Base-by-base conservation (phyloP, 2,113 vertebrate species). In the Proteles cristata region DNA sequence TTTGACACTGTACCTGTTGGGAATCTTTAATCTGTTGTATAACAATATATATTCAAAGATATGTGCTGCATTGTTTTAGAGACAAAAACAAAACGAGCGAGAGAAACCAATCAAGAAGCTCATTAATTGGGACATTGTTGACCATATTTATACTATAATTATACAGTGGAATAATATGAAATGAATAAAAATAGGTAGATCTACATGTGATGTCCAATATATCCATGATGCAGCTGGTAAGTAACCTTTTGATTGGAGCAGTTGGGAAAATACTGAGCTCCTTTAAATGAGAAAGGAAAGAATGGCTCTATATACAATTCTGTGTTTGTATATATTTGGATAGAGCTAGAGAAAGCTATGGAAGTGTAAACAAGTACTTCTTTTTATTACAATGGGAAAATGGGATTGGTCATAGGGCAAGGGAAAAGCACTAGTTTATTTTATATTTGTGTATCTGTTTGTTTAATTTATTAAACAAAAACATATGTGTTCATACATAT, bases 321-420 rank as follows among this genome's bases (percentile, higher is more conserved):
- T 96, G 3, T 50, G 19, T 58, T 55, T 68, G 10, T 85, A 23
- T 81, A 15, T 82, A 65, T 53, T 94, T 58, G 0, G 45, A 73
- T 71, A 61, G 90, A 92, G 23, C 39, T 89, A 79, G 74, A 95
- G 92, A 92, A 92, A 74, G 17, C 43, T 61, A 3, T 68, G 5
- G 33, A 69, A 77, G 11, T 26, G 53, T n/a, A 66, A 89, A 45
- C 2, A 53, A 93, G 10, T 73, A 55, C n/a, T 65, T 48, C 9
- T 90, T 85, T 90, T 1, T 93, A 28, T 43, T 96, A 81, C 16
- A 39, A 79, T 43, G 63, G 82, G 71, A 79, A 96, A 83, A 88
- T 91, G 23, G 14, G 23, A 74, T 81, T 95, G 11, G 48, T 33
- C 61, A 53, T 85, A 85, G 39, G 21, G 23, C 31, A 95, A 39